Evolutionary conservation across 64 coral and sea anemone genomes (phyloP).

Genomic region (Dendronephthya gigantea): DNA sequence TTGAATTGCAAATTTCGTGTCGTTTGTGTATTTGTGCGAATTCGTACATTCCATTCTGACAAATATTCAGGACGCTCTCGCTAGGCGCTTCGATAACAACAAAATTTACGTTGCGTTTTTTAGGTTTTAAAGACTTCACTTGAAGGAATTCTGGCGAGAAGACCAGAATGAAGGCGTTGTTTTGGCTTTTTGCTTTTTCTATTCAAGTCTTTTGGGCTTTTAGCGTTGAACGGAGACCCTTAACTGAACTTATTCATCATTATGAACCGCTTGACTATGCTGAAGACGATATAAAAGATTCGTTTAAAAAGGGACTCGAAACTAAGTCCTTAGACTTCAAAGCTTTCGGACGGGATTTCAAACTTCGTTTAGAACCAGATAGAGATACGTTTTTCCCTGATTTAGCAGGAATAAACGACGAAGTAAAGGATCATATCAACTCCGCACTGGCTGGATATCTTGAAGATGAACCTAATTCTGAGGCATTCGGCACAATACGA

Average conservation of each 20-base stretch:
- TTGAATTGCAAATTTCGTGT: constrained; percentile 6
- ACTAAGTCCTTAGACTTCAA: background rate
- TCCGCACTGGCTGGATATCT: background rate
- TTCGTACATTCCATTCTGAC: background rate
- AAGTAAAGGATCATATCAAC: background rate
- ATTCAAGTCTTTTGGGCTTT: background rate
- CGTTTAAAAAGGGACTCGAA: background rate
- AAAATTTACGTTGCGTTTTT: background rate
- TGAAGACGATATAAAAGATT: background rate
- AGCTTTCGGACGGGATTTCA: background rate
- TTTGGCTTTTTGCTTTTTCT: background rate
- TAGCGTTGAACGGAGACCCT: background rate
- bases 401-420: background rate
- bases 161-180: background rate
- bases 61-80: background rate
- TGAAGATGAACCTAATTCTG: background rate
- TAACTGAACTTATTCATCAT: background rate
- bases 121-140: background rate
- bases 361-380: background rate
- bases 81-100: background rate
- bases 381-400: background rate
- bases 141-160: background rate
- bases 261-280: constrained; percentile 13
- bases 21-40: background rate
- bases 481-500: background rate